Percentiles rank a stretch among this genome's conserved stretches.
These are phyloP conservation scores for Dinomys branickii DNA, from an alignment of 2,113 vertebrate species.

Conservation along the genomic window DNA sequence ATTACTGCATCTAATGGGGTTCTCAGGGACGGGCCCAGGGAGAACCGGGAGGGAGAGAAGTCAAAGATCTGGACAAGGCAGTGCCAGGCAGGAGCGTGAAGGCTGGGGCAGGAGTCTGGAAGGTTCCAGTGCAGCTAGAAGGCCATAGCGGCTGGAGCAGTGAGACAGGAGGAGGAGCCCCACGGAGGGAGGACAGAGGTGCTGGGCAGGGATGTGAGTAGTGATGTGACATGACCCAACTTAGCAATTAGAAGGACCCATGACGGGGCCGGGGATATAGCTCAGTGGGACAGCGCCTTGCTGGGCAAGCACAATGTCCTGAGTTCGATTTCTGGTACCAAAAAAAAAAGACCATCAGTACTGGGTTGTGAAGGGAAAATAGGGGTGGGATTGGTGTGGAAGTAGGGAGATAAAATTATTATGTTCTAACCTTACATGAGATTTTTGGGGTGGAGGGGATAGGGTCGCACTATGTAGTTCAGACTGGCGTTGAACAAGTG, in stretches of 20 bases:
- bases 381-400: background rate
- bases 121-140: fast-evolving
- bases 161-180: background rate
- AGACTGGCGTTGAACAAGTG: background rate
- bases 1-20: background rate
- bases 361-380: background rate
- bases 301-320: no score
- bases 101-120: background rate
- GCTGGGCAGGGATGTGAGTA: fast-evolving
- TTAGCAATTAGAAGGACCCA: background rate
- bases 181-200: background rate
- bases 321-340: no score
- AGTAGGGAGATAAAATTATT: background rate
- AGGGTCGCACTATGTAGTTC: background rate
- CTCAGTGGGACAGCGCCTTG: no score
- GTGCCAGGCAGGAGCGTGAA: background rate
- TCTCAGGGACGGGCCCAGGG: background rate
- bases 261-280: no score
- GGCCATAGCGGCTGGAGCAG: background rate
- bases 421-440: background rate
- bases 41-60: background rate
- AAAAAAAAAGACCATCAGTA: no score
- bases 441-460: background rate
- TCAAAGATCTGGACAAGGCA: background rate
- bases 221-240: fast-evolving